Percentiles rank a stretch among this genome's conserved stretches.
Evolutionary conservation across 2,113 vertebrate genomes (phyloP).

Genomic region (Ifrita kowaldi): DNA sequence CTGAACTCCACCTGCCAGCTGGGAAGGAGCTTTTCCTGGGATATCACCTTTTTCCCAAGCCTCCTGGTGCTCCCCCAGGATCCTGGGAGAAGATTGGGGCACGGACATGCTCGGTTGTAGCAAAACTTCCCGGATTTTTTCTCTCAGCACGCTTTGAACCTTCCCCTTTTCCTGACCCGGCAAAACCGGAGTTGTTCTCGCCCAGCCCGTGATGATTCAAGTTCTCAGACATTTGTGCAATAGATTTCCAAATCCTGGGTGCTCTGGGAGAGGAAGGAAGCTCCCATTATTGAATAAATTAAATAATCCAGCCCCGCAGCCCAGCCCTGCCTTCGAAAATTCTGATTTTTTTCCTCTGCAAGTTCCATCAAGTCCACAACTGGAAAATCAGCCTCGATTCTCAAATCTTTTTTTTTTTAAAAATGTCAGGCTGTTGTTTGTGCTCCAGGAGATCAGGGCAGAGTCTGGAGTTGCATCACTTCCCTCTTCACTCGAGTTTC

Average conservation of each 20-base stretch:
- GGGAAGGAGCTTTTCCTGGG: not conserved
- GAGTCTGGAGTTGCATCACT: not conserved
- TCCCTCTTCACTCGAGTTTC: not conserved
- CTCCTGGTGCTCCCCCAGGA: not conserved
- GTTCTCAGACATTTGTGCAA: conserved; percentile 76
- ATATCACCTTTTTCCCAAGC: not conserved
- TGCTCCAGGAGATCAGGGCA: not conserved
- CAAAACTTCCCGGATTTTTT: not conserved
- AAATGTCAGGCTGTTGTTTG: not conserved
- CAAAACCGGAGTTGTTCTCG: not conserved
- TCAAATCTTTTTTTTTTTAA: not conserved
- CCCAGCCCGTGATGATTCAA: conserved; percentile 34
- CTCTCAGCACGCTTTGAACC: not conserved
- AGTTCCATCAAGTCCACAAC: not conserved
- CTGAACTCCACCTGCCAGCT: not conserved
- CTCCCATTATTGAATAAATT: not conserved
- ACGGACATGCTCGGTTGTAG: not conserved
- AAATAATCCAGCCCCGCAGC: not conserved
- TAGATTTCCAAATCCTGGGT: conserved; percentile 23
- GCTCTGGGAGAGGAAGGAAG: not conserved
- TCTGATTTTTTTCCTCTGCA: not conserved
- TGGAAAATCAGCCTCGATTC: not conserved
- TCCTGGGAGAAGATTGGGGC: not conserved
- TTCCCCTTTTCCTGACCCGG: not conserved
- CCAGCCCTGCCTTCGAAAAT: not conserved